phyloP scores from a whole-genome alignment of 2,797 vertebrate species.

The Chaetodon trifasciatus region DNA sequence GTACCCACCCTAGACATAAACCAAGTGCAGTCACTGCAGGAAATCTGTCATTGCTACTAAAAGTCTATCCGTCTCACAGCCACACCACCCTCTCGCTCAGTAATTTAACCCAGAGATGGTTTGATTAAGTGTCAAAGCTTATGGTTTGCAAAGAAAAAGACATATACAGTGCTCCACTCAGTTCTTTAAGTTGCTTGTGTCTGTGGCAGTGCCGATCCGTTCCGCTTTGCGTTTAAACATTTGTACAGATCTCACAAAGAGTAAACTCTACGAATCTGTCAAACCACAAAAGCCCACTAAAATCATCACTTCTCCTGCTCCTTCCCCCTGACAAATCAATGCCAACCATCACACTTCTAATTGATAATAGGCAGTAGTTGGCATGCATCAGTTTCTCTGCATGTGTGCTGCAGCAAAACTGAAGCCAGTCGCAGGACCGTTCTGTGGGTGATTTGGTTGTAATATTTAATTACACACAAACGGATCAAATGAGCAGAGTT shows the following conservation, averaged over 20 bases:
- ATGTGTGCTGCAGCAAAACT: constrained; percentile 41
- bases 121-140: constrained; percentile 28
- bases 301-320: constrained; percentile 41
- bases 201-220: constrained; percentile 17
- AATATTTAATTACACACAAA: constrained; percentile 69
- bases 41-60: constrained; percentile 23
- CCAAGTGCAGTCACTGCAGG: constrained; percentile 23
- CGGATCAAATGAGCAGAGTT: constrained; percentile 48
- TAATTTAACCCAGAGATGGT: constrained; percentile 23
- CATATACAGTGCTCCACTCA: constrained; percentile 22
- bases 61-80: constrained; percentile 20
- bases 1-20: constrained; percentile 27
- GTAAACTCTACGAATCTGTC: constrained; percentile 38
- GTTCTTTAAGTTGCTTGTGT: constrained; percentile 27
- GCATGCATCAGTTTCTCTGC: constrained; percentile 25
- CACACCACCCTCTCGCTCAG: constrained; percentile 12
- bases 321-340: constrained; percentile 31
- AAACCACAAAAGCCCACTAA: constrained; percentile 45
- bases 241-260: constrained; percentile 15
- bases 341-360: constrained; percentile 49
- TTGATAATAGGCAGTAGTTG: constrained; percentile 50
- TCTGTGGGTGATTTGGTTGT: constrained; percentile 61
- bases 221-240: constrained; percentile 34
- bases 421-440: constrained; percentile 48
- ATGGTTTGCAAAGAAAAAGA: constrained; percentile 29